Conservation (phyloP, 2,113 vertebrate species). For the Solea senegalensis region DNA sequence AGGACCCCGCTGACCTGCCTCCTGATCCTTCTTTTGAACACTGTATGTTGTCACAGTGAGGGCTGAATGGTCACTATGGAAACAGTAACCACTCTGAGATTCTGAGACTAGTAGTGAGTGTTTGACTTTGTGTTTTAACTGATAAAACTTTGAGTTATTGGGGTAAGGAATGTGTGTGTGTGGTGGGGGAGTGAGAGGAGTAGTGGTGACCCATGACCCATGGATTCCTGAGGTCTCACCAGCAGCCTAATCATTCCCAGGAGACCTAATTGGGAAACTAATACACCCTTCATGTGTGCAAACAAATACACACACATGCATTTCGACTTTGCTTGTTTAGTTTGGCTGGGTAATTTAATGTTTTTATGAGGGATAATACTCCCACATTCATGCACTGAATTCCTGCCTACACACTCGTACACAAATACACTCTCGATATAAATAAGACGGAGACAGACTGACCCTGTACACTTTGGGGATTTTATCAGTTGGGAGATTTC, state of each 20-base stretch:
- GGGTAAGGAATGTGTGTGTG: constrained; percentile 52
- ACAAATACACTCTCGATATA: constrained; percentile 1
- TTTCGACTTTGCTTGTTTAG: constrained; percentile 25
- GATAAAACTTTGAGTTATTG: constrained; percentile 49
- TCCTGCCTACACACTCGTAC: constrained; percentile 12
- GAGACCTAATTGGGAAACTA: constrained; percentile 70
- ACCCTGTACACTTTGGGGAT: constrained; percentile 30
- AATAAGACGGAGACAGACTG: constrained; percentile 26
- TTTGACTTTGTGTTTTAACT: constrained; percentile 45
- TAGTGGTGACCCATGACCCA: constrained; percentile 61
- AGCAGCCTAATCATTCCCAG: constrained; percentile 72
- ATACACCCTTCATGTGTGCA: constrained; percentile 31
- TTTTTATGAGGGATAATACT: constrained; percentile 49
- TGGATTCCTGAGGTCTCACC: constrained; percentile 64
- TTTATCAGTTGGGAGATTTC: constrained; percentile 6
- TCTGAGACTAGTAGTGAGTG: constrained; percentile 31
- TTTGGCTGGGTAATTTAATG: constrained; percentile 28
- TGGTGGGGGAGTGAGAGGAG: constrained; percentile 11
- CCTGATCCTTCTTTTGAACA: constrained; percentile 62
- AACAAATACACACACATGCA: constrained; percentile 11
- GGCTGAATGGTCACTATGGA: constrained; percentile 77
- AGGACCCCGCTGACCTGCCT: constrained; percentile 57
- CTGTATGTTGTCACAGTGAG: constrained; percentile 50
- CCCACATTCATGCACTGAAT: constrained; percentile 32
- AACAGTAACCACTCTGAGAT: constrained; percentile 68